Evolutionary conservation across 2,888 invertebrate genomes (phyloP), one percentile per base, ranked within the genome.

Genomic region (Busseola fusca): DNA sequence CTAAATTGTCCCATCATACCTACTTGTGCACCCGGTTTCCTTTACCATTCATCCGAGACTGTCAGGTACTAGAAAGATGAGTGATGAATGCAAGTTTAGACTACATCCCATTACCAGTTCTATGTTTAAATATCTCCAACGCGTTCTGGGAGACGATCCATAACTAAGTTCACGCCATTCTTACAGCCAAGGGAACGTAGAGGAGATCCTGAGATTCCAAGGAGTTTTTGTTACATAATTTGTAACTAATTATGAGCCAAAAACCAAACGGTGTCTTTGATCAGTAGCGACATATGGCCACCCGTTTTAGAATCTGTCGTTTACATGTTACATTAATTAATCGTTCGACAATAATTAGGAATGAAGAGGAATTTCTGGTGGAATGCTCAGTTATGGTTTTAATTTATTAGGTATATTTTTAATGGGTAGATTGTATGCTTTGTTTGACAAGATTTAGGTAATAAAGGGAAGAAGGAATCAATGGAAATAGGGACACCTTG

Each of bases 161-260:
- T 83, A 70, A 82, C 84, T 82, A 72, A 82, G 84, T 87, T 86
- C 86, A 88, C 89, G 88, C 88, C 81, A 81, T 82, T 75, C 84
- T 81, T 79, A 70, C 80, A 79, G 64, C 69, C 69, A 54, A 70
- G 59, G 65, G 73, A 60, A 67, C 69, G 59, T 25, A 30, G 34
- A 52, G 63, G 48, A 71, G 27, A 72, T 64, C 58, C 62, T 67
- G 18, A 66, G 50, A 74, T 66, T 54, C 65, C 74, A 69, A 45
- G 54, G 63, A 84, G 84, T 91, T 91, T 91, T 92, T 91, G 87
- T 88, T 76, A 74, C 89, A 91, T 92, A 93, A 93, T 93, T 93
- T 92, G 93, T 91, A 84, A 89, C 92, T 92, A 92, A 94, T 93
- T 93, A 93, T 82, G 87, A 74, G 72, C 80, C 88, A 91, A 93